Conservation (phyloP, 2,113 vertebrate genomes). For the Paralichthys olivaceus region DNA sequence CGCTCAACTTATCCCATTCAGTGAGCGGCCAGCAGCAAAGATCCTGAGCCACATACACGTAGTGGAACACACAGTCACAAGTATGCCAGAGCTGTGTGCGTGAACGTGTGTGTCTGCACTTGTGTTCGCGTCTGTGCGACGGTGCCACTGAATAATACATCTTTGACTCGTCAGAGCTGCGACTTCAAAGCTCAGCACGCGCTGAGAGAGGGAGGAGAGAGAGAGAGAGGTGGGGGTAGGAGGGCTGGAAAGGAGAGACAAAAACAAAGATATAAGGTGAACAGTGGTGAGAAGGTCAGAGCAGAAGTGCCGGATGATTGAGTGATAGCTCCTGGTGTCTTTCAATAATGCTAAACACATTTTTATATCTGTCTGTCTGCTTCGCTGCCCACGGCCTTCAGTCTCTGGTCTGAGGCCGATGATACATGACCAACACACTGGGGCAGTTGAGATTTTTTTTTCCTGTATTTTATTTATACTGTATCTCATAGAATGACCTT, state of each 20-base stretch:
- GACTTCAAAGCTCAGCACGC: slow-evolving; percentile 84
- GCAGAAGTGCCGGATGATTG: slow-evolving; percentile 58
- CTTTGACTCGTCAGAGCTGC: slow-evolving; percentile 83
- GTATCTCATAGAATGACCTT: background rate
- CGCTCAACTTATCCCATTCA: slow-evolving; percentile 60
- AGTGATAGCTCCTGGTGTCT: slow-evolving; percentile 51
- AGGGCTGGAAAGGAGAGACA: slow-evolving; percentile 53
- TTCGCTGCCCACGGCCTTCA: slow-evolving; percentile 15
- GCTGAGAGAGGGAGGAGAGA: slow-evolving; percentile 64
- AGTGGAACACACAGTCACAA: slow-evolving; percentile 34
- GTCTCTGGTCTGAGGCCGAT: slow-evolving; percentile 7
- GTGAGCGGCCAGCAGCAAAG: slow-evolving; percentile 40
- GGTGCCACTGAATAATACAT: slow-evolving; percentile 85
- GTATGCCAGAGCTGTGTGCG: slow-evolving; percentile 25
- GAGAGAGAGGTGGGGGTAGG: slow-evolving; percentile 49
- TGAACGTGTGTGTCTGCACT: slow-evolving; percentile 14
- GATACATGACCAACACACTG: slow-evolving; percentile 25
- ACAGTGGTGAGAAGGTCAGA: slow-evolving; percentile 71
- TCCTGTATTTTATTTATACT: background rate
- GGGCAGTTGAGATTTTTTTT: background rate
- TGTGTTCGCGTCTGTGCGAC: slow-evolving; percentile 53
- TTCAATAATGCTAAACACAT: slow-evolving; percentile 35
- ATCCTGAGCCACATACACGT: slow-evolving; percentile 38
- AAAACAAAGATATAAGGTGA: slow-evolving; percentile 67
- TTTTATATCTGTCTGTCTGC: slow-evolving; percentile 19